phyloP scores from a whole-genome alignment of 2,797 vertebrate genomes.

The Stomatorhinus walkeri region DNA sequence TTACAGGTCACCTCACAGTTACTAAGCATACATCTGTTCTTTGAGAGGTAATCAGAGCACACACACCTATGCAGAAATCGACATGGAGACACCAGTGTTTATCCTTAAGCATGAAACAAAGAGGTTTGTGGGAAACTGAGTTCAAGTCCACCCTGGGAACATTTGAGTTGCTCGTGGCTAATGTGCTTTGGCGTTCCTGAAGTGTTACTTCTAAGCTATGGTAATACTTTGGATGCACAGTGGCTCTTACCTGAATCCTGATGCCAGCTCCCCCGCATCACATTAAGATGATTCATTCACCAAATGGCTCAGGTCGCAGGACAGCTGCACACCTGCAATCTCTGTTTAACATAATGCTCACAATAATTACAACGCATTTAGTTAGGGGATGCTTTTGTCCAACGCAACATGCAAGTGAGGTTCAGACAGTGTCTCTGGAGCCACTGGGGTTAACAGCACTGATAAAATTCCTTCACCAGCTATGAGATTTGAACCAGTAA shows the following conservation, averaged over 20 bases:
- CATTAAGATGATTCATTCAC: background rate
- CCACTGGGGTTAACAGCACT: background rate
- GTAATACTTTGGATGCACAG: background rate
- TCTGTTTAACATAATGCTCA: background rate
- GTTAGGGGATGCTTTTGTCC: background rate
- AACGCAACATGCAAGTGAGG: background rate
- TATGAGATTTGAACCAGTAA: background rate
- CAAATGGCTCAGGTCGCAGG: background rate
- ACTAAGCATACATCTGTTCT: background rate
- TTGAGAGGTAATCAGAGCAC: background rate
- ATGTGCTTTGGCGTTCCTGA: background rate
- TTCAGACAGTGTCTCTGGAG: background rate
- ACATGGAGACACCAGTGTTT: background rate
- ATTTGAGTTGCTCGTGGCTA: background rate
- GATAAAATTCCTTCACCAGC: background rate
- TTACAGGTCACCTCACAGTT: background rate
- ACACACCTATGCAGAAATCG: background rate
- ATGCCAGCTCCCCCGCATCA: background rate
- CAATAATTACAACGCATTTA: background rate
- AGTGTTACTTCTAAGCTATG: background rate
- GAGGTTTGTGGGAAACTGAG: background rate
- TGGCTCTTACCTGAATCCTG: background rate
- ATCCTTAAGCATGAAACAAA: conserved; percentile 1
- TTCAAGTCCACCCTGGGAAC: background rate
- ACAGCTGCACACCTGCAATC: background rate